Evolutionary conservation across 2,113 vertebrate genomes (phyloP), one percentile per base, ranked within the genome.

Genomic region (Gambusia holbrooki): DNA sequence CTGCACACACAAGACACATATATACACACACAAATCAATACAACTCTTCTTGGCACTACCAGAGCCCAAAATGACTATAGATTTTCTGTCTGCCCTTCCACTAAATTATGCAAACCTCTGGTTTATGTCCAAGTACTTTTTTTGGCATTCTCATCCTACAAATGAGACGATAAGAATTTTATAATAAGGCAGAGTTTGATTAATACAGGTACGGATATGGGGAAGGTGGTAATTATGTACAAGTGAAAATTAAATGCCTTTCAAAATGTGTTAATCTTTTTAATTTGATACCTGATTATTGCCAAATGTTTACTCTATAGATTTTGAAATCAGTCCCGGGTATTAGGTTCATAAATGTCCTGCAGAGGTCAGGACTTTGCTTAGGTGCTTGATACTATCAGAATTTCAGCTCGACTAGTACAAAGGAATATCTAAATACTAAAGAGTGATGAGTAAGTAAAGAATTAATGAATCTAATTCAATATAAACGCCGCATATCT

Each of bases 1-100:
- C 62, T n/a, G 30, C 64, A 40, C 64, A 67, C 37, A 45, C 13
- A 45, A 80, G 68, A 85, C 30, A 73, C 71, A 76, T 14, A 74
- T 0, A 66, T 8, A 74, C 64, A 76, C 87, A 87, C 76, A 86
- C 80, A 68, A 88, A 92, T 93, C 92, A 91, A 93, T 93, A 90
- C 66, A 71, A 73, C 82, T 80, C 90, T 92, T 85, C 87, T 90
- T 92, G 92, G 91, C 88, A 90, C 88, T 90, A 90, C 92, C 92
- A 90, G 87, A 92, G 81, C 81, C 88, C 85, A 90, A 93, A 93
- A 93, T 93, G 91, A 93, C 87, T 92, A 93, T 93, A 88, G 92
- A 93, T 93, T 92, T 91, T 76, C 86, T 88, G 89, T 88, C 89
- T 0, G 65, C 84, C 66, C 84, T 80, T 78, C 82, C 85, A 84